Conservation (phyloP, 2,888 invertebrate genomes). For the Pollenia griseotomentosa region DNA sequence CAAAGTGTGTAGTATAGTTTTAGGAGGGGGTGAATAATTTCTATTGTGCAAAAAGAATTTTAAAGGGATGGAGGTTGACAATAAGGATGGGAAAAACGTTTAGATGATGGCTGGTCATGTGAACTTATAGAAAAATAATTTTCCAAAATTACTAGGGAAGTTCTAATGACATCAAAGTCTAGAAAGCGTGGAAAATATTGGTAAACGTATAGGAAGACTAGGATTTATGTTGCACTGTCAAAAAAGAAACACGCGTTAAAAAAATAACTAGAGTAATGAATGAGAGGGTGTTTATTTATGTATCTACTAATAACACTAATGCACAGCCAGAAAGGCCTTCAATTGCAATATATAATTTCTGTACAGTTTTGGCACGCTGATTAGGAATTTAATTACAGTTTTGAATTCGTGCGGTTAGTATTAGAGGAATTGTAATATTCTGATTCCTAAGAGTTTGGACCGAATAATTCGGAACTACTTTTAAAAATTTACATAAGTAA, state of each 20-base stretch:
- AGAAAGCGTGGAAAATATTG: conserved; percentile 59
- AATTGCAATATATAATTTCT: no score
- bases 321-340: background rate
- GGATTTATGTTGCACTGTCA: background rate
- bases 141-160: conserved; percentile 73
- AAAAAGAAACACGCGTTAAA: background rate
- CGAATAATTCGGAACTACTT: no score
- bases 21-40: conserved; percentile 62
- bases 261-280: background rate
- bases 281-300: conserved; percentile 38
- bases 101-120: conserved; percentile 51
- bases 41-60: conserved; percentile 2
- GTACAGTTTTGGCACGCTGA: no score
- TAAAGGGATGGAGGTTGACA: background rate
- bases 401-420: no score
- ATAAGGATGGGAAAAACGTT: conserved; percentile 14
- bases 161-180: conserved; percentile 60
- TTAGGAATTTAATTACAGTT: no score
- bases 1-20: conserved; percentile 56
- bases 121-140: conserved; percentile 63
- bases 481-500: no score
- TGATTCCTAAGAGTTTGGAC: no score
- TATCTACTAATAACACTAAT: conserved; percentile 4
- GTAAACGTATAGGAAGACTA: background rate
- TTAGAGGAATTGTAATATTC: no score